A percentile compares a stretch with the other conserved stretches of the same genome.
phyloP scores from a whole-genome alignment of 1,140 invertebrate genomes.

The Drosophila melanica region DNA sequence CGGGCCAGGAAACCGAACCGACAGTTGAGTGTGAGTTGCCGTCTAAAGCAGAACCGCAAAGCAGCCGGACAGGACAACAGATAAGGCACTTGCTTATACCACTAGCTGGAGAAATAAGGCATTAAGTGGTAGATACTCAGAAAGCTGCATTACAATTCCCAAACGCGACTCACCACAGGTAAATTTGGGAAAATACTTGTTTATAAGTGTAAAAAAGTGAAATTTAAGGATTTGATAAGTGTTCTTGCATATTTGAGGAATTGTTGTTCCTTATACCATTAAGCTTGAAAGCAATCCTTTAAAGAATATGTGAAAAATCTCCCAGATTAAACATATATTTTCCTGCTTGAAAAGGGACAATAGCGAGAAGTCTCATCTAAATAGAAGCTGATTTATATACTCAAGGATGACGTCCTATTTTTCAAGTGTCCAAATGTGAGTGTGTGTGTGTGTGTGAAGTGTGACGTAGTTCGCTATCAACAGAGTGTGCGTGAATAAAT shows the following conservation, averaged over 20 bases:
- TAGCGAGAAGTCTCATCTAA: slow-evolving; percentile 10
- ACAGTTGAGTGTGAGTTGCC: slow-evolving; percentile 73
- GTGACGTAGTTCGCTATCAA: slow-evolving; percentile 64
- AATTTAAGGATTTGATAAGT: not conserved
- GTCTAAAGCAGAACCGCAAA: slow-evolving; percentile 61
- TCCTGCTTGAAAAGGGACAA: not conserved
- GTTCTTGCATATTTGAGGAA: too few species aligned
- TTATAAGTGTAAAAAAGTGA: not conserved
- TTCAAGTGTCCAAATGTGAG: slow-evolving; percentile 24
- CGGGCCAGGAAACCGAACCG: slow-evolving; percentile 22
- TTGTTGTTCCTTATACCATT: too few species aligned
- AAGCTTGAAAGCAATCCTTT: too few species aligned
- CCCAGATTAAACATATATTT: not conserved
- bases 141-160: slow-evolving; percentile 9
- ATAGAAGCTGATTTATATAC: slow-evolving; percentile 57
- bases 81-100: not conserved
- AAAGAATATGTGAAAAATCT: not conserved
- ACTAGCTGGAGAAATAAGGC: not conserved
- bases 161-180: slow-evolving; percentile 35
- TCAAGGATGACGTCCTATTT: slow-evolving; percentile 76
- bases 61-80: slow-evolving; percentile 17
- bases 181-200: not conserved
- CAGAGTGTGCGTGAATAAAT: slow-evolving; percentile 16
- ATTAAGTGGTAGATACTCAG: slow-evolving; percentile 14
- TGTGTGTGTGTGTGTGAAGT: slow-evolving; percentile 25